Evolutionary conservation across 2,888 invertebrate genomes (phyloP).

Genomic region (Neuroscelio doddi): DNA sequence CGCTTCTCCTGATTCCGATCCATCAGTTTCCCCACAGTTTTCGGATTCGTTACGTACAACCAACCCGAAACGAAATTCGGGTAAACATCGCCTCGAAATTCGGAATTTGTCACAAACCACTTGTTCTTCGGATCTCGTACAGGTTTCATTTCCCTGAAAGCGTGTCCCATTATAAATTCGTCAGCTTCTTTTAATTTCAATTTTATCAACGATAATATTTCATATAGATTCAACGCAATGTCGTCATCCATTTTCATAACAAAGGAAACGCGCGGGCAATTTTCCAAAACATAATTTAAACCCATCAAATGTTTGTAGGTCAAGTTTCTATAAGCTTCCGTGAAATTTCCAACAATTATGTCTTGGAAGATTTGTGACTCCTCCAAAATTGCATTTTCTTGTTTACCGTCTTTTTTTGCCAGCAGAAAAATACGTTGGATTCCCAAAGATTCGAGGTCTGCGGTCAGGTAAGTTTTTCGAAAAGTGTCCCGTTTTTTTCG

Average conservation of each 20-base stretch:
- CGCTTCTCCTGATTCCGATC: conserved; percentile 74
- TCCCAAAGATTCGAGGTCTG: conserved; percentile 76
- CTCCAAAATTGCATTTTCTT: conserved; percentile 75
- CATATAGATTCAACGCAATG: conserved; percentile 81
- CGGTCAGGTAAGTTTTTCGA: conserved; percentile 77
- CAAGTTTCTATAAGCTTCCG: conserved; percentile 85
- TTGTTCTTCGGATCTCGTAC: conserved; percentile 81
- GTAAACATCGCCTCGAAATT: conserved; percentile 78
- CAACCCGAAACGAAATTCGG: conserved; percentile 88
- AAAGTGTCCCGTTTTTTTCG: conserved; percentile 81
- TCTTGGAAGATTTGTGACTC: conserved; percentile 75
- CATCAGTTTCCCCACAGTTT: conserved; percentile 76
- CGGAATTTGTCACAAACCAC: conserved; percentile 83
- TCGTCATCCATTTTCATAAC: conserved; percentile 90
- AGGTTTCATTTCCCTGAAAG: conserved; percentile 78
- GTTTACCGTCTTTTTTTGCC: conserved; percentile 73
- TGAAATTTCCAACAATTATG: conserved; percentile 83
- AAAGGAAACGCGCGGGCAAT: conserved; percentile 77
- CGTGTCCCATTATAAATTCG: conserved; percentile 78
- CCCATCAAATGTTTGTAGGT: conserved; percentile 90
- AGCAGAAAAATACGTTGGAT: conserved; percentile 81
- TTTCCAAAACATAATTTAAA: conserved; percentile 80
- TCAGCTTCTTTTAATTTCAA: conserved; percentile 34
- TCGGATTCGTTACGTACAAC: conserved; percentile 84
- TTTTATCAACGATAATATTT: conserved; percentile 67